Percentiles rank a stretch among this genome's conserved stretches.
These are phyloP conservation scores for Ursus arctos DNA, from an alignment of 2,113 vertebrate species.

Conservation along the genomic window DNA sequence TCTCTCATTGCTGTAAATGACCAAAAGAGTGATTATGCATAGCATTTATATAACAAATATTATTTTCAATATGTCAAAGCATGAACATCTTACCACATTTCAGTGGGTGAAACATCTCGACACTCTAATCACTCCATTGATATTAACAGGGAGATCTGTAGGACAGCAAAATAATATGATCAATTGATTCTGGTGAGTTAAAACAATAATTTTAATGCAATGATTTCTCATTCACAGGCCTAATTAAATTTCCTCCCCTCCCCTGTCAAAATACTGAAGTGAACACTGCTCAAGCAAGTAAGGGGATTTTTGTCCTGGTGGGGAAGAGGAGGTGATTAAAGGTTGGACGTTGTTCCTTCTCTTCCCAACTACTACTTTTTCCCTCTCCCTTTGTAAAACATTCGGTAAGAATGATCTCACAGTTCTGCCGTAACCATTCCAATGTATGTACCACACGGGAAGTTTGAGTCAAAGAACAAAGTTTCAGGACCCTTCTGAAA, in stretches of 20 bases:
- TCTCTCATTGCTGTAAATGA: slow-evolving; percentile 14
- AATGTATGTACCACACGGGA: background rate
- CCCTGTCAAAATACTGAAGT: background rate
- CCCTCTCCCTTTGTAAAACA: background rate
- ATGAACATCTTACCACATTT: slow-evolving; percentile 62
- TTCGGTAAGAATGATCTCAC: background rate
- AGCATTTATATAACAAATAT: slow-evolving; percentile 79
- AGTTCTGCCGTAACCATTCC: background rate
- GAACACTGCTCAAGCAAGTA: background rate
- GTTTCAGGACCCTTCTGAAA: background rate
- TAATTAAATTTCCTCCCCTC: slow-evolving; percentile 39
- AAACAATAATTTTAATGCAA: slow-evolving; percentile 82
- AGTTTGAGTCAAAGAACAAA: background rate
- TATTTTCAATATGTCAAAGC: slow-evolving; percentile 39
- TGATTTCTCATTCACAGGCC: slow-evolving; percentile 20
- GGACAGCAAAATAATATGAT: slow-evolving; percentile 71
- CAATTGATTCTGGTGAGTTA: slow-evolving; percentile 72
- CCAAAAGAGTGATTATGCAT: slow-evolving; percentile 55
- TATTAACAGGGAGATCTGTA: slow-evolving; percentile 76
- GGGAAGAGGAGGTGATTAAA: background rate
- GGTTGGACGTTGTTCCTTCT: background rate
- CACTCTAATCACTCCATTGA: slow-evolving; percentile 79
- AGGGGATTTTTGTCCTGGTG: background rate
- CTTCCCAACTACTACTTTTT: background rate
- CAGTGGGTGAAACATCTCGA: slow-evolving; percentile 78